Conservation (phyloP, 2,797 vertebrate species). For the Chrysocyon brachyurus region DNA sequence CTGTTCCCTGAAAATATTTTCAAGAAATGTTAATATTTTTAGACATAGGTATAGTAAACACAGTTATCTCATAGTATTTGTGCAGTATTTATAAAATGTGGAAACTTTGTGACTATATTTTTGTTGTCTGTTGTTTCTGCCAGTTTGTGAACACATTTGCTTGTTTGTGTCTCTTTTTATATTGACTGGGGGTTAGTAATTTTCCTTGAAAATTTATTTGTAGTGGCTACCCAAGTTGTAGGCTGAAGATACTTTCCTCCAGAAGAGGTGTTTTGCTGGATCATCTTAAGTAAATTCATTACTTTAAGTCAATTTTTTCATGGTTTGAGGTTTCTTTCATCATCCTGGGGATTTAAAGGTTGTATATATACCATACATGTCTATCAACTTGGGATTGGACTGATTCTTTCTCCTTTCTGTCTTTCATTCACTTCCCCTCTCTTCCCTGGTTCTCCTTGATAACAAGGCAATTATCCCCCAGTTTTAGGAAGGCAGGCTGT, state of each 20-base stretch:
- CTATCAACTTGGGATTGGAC: not conserved
- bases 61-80: conserved; percentile 24
- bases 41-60: conserved; percentile 30
- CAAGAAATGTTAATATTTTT: conserved; percentile 52
- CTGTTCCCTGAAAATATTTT: conserved; percentile 47
- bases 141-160: not conserved
- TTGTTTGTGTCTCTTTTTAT: not conserved
- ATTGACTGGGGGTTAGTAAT: not conserved
- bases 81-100: conserved; percentile 36
- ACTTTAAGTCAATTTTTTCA: not conserved
- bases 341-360: not conserved
- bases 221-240: not conserved
- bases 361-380: not conserved
- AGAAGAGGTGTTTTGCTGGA: not conserved
- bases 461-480: not conserved
- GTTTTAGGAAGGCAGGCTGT: not conserved
- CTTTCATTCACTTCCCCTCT: not conserved
- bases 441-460: not conserved
- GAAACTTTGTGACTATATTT: not conserved
- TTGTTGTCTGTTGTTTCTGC: conserved; percentile 15
- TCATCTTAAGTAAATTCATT: not conserved
- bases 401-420: not conserved
- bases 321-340: conserved; percentile 15
- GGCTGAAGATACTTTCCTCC: conserved; percentile 2
- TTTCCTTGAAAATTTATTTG: conserved; percentile 41